These are phyloP conservation scores for Ptychoptera albimana DNA, from an alignment of 2,888 invertebrate genomes.

Conservation along the genomic window DNA sequence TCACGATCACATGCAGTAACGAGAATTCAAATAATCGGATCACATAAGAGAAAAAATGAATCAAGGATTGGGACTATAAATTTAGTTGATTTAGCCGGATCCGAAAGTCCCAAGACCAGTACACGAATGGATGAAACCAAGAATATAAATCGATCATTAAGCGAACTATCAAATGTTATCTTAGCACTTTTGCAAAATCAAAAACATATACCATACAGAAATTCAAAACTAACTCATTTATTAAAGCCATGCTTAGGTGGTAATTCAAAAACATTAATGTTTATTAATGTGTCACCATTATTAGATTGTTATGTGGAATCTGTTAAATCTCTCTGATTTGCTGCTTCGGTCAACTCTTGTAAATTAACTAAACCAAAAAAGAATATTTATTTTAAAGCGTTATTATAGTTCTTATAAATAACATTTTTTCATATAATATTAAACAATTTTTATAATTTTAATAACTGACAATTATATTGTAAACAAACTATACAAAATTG, in stretches of 20 bases:
- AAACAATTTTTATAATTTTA: no score
- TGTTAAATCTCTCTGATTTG: slow-evolving; percentile 78
- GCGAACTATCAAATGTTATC: slow-evolving; percentile 67
- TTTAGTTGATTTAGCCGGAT: slow-evolving; percentile 76
- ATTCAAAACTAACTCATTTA: slow-evolving; percentile 77
- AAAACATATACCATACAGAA: slow-evolving; percentile 73
- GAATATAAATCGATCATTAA: slow-evolving; percentile 68
- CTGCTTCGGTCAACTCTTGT: slow-evolving; percentile 71
- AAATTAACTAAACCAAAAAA: slow-evolving; percentile 57
- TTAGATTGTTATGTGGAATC: slow-evolving; percentile 73
- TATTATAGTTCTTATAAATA: no score
- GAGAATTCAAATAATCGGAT: slow-evolving; percentile 50
- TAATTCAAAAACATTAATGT: slow-evolving; percentile 85
- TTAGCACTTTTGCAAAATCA: slow-evolving; percentile 69
- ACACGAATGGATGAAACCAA: slow-evolving; percentile 66
- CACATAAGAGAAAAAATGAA: slow-evolving; percentile 42
- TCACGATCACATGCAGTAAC: slow-evolving; percentile 56
- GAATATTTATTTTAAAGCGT: slow-evolving; percentile 29
- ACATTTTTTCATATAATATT: no score
- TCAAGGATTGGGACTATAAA: slow-evolving; percentile 54
- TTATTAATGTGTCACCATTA: slow-evolving; percentile 77
- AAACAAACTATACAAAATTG: no score
- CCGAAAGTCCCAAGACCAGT: slow-evolving; percentile 58
- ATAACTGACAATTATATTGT: no score
- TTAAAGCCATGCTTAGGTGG: slow-evolving; percentile 80